phyloP scores from a whole-genome alignment of 2,113 vertebrate genomes.

The Struthidea cinerea region DNA sequence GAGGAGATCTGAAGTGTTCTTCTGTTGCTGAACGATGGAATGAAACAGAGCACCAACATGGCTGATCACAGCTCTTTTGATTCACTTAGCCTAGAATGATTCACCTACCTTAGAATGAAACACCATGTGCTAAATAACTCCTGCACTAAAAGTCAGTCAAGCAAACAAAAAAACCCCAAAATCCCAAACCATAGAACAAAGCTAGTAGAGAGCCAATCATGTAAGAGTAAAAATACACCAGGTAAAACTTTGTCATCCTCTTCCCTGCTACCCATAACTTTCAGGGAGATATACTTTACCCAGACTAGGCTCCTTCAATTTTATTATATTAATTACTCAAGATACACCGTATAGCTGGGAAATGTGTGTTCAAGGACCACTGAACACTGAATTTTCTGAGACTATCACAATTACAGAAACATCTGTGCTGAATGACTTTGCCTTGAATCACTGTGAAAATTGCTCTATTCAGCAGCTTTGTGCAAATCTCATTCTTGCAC shows the following conservation, averaged over 20 bases:
- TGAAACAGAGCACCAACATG: neutral
- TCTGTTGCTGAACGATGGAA: neutral
- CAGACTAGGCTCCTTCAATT: neutral
- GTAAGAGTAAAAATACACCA: neutral
- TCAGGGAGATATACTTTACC: neutral
- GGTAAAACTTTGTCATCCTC: neutral
- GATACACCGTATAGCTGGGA: neutral
- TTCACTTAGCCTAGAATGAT: neutral
- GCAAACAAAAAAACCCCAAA: neutral
- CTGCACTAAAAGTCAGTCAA: neutral
- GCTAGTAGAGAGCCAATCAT: neutral
- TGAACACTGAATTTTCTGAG: neutral
- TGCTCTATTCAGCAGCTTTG: neutral
- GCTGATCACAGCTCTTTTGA: neutral
- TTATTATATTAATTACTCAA: neutral
- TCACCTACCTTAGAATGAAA: neutral
- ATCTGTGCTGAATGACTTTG: conserved; percentile 1
- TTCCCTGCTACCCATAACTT: neutral
- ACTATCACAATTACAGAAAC: conserved; percentile 11
- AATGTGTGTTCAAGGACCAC: neutral
- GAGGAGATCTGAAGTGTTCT: neutral
- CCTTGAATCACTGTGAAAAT: neutral
- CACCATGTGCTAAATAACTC: neutral
- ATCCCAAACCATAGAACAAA: neutral
- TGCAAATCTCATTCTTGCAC: neutral